Base-by-base conservation (phyloP, 2,797 vertebrate genomes). In the Serranus cabrilla region DNA sequence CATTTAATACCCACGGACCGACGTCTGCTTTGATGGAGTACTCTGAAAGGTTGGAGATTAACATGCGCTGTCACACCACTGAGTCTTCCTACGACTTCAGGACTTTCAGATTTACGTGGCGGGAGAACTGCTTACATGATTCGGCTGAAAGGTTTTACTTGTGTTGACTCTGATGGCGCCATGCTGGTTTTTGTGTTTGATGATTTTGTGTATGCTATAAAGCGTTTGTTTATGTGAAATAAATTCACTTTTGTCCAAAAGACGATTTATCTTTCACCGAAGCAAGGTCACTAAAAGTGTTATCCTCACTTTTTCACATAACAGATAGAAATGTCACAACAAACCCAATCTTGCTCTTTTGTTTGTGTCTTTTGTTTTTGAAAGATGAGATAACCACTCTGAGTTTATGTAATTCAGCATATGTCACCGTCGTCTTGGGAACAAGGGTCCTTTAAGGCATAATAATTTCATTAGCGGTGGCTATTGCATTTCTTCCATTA, bases 391-490 rank as follows among this genome's bases (percentile, higher is more conserved):
- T 85, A 86, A 76, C 76, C 68, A 21, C 61, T 83, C 73, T 72
- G 39, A 10, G 31, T 85, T 84, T 54, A 80, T 88, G 74, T 83
- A 75, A 82, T 90, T 90, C 75, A 76, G 71, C 84, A 80, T 76
- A 77, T 86, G 90, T 90, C 90, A 66, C 80, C 18, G 72, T 83
- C 74, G 55, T 83, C 77, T 66, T 47, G 81, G 81, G 49, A 62
- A 54, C 78, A 76, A 31, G 27, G 80, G 76, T 79, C 89, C 84
- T 89, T 86, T 79, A 74, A 87, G 74, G 73, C 74, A 80, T 76
- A 83, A 90, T 91, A 90, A 91, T 92, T 89, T 91, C 84, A 92
- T 93, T 92, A 91, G 83, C 43, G 57, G 68, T 59, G 79, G 86
- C 82, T 81, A 89, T 89, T 90, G 83, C 71, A 90, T 92, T 89